phyloP scores from a whole-genome alignment of 2,888 invertebrate species.

The Lasioglossum lativentre region DNA sequence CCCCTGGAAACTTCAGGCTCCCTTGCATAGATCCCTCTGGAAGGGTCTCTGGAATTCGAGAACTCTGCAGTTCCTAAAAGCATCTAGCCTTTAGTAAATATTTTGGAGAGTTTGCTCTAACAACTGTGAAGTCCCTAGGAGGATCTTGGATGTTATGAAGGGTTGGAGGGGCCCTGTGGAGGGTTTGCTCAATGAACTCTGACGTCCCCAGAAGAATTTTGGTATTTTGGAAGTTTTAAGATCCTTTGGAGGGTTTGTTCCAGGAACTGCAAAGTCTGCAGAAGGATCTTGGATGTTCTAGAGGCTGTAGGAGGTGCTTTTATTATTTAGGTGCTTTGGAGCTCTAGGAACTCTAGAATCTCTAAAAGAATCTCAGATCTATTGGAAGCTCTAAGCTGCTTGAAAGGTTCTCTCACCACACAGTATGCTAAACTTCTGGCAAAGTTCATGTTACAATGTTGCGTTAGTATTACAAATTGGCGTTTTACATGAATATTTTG shows the following conservation, averaged over 20 bases:
- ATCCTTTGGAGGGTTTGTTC: not conserved
- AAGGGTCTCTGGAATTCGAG: no score
- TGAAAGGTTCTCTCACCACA: not conserved
- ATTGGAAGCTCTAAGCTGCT: not conserved
- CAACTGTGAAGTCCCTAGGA: not conserved
- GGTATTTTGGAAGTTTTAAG: no score
- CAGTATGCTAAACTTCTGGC: not conserved
- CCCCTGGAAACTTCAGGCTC: no score
- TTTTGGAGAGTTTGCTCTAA: no score
- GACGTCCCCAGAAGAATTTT: no score
- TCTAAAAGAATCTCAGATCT: not conserved
- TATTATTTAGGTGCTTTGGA: no score
- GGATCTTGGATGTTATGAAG: not conserved
- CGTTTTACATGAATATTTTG: not conserved
- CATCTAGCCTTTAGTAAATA: no score
- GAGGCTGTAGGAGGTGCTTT: not conserved
- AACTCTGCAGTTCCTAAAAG: no score
- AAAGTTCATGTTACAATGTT: not conserved
- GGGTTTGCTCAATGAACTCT: no score
- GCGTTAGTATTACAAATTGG: not conserved
- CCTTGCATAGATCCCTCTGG: no score
- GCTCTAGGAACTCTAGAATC: not conserved
- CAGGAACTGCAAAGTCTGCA: not conserved
- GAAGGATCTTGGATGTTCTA: not conserved
- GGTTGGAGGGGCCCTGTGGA: no score